phyloP scores from a whole-genome alignment of 2,888 invertebrate species.

The Ditylenchus weischeri region DNA sequence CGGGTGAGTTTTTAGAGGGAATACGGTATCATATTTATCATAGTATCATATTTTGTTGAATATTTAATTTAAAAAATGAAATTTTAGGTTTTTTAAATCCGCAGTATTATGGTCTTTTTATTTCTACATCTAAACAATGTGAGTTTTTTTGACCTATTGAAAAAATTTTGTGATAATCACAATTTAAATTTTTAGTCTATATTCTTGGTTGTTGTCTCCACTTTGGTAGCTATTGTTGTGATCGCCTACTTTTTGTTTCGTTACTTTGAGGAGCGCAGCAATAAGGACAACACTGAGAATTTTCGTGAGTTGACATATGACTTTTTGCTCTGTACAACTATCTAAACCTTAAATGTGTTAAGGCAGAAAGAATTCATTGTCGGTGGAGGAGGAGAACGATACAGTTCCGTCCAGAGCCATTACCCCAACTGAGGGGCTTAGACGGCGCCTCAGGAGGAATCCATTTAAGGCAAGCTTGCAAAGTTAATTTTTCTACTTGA shows the following conservation, averaged over 20 bases:
- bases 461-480: not conserved
- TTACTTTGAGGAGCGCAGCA: not conserved
- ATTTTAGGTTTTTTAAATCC: too few species aligned
- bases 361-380: not conserved
- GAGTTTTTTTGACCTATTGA: too few species aligned
- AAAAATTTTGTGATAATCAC: too few species aligned
- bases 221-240: not conserved
- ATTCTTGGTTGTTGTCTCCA: not conserved
- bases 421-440: not conserved
- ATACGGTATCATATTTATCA: too few species aligned
- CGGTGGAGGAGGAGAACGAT: not conserved
- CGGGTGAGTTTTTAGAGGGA: too few species aligned
- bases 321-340: too few species aligned
- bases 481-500: not conserved
- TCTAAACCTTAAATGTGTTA: not conserved
- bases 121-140: too few species aligned
- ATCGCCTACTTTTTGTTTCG: conserved; percentile 1
- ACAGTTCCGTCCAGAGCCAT: not conserved
- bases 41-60: too few species aligned
- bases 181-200: too few species aligned
- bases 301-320: not conserved
- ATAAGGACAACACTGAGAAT: not conserved
- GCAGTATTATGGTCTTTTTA: too few species aligned
- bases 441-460: conserved; percentile 1
- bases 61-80: too few species aligned